Percentiles rank a stretch among this genome's conserved stretches.
Conservation (phyloP, 2,797 vertebrate species). For the Austrolebias charrua region DNA sequence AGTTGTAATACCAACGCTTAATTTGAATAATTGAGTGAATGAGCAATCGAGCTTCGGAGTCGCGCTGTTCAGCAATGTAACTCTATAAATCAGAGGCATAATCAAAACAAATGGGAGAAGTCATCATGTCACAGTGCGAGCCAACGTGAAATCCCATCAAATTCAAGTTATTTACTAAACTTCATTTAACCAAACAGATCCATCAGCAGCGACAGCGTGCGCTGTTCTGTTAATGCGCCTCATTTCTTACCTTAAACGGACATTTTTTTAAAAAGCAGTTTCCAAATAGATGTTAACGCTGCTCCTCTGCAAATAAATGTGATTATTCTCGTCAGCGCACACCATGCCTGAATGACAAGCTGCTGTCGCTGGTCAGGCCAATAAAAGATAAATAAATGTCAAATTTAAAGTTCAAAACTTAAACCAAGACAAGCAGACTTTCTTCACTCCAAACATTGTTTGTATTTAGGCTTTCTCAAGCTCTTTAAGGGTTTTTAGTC, state of each 20-base stretch:
- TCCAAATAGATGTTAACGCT: neutral
- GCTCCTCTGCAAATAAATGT: conserved; percentile 4
- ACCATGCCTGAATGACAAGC: conserved; percentile 55
- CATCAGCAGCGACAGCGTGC: conserved; percentile 37
- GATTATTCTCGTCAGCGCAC: conserved; percentile 30
- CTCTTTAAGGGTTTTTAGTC: too few species aligned
- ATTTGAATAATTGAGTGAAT: conserved; percentile 77
- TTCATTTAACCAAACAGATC: conserved; percentile 54
- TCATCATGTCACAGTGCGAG: conserved; percentile 61
- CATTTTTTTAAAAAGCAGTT: neutral
- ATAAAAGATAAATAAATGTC: conserved; percentile 38
- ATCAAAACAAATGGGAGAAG: conserved; percentile 75
- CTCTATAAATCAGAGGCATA: conserved; percentile 67
- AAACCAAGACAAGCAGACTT: neutral
- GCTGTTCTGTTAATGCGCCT: too few species aligned
- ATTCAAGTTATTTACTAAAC: conserved; percentile 66
- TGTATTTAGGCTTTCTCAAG: too few species aligned
- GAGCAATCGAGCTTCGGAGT: conserved; percentile 69
- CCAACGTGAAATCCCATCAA: conserved; percentile 62
- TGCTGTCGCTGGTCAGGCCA: conserved; percentile 64
- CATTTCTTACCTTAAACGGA: too few species aligned
- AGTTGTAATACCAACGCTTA: conserved; percentile 68
- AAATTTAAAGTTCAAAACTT: conserved; percentile 2
- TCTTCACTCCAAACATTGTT: neutral
- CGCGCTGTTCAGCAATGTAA: conserved; percentile 60